These are phyloP conservation scores for Tenodera sinensis DNA, from an alignment of 2,888 invertebrate species.

Conservation along the genomic window DNA sequence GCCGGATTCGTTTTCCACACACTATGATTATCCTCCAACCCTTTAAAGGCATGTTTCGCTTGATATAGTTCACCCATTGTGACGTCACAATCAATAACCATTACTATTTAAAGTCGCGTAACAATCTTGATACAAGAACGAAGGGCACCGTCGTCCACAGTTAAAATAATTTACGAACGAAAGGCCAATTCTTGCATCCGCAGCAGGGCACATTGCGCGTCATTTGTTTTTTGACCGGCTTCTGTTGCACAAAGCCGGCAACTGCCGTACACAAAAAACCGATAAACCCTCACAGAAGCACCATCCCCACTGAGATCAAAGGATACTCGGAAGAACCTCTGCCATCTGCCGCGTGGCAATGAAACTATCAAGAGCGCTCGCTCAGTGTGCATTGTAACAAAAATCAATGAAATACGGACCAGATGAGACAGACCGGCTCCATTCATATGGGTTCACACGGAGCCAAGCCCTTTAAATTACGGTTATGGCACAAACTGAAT, in stretches of 20 bases:
- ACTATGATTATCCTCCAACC: neutral
- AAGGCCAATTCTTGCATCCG: neutral
- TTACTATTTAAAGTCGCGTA: neutral
- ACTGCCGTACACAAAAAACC: neutral
- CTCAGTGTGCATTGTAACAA: neutral
- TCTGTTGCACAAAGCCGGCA: neutral
- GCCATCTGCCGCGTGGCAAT: neutral
- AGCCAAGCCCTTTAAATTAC: neutral
- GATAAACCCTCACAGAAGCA: neutral
- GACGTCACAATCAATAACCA: constrained; percentile 10
- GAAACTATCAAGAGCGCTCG: neutral
- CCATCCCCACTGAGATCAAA: neutral
- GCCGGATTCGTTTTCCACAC: neutral
- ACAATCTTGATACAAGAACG: neutral
- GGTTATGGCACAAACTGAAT: neutral
- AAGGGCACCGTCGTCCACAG: neutral
- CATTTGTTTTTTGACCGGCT: neutral
- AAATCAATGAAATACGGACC: neutral
- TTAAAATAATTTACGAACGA: neutral
- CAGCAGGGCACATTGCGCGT: neutral
- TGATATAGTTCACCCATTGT: constrained; percentile 2
- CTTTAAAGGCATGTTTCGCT: constrained; percentile 4
- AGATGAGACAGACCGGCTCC: neutral
- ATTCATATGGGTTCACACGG: neutral
- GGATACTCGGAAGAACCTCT: neutral